These are phyloP conservation scores for Aphodius sticticus DNA, from an alignment of 2,888 invertebrate genomes.

Conservation along the genomic window DNA sequence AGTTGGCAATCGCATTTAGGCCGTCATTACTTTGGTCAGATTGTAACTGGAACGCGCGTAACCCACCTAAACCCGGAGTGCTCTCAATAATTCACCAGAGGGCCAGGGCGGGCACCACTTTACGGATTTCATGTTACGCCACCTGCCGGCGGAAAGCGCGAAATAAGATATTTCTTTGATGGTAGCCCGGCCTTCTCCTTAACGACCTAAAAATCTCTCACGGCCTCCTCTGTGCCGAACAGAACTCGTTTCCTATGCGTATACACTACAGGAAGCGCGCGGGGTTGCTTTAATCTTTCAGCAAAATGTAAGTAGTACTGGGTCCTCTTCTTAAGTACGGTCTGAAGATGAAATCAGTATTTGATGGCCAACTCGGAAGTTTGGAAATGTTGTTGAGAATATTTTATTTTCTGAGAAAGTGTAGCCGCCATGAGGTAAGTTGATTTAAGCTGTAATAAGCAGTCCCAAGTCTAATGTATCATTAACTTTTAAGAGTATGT, in stretches of 20 bases:
- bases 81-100: not conserved
- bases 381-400: not conserved
- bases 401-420: not conserved
- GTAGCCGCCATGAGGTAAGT: not conserved
- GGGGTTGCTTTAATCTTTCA: not conserved
- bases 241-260: not conserved
- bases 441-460: not conserved
- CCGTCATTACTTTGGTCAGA: not conserved
- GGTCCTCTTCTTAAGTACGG: not conserved
- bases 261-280: not conserved
- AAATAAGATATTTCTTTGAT: not conserved
- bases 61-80: not conserved
- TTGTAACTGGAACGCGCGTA: not conserved
- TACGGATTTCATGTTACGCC: not conserved
- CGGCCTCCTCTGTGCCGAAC: not conserved
- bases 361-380: not conserved
- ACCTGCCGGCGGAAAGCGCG: conserved; percentile 4
- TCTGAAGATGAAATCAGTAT: not conserved
- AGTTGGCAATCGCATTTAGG: not conserved
- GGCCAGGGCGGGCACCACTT: not conserved
- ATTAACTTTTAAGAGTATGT: too few species aligned
- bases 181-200: not conserved
- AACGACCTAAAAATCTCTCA: not conserved
- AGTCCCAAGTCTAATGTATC: too few species aligned
- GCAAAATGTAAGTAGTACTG: not conserved